A percentile compares a stretch with the other conserved stretches of the same genome.
Evolutionary conservation across 2,888 invertebrate genomes (phyloP).

Genomic region (Gerris lacustris): DNA sequence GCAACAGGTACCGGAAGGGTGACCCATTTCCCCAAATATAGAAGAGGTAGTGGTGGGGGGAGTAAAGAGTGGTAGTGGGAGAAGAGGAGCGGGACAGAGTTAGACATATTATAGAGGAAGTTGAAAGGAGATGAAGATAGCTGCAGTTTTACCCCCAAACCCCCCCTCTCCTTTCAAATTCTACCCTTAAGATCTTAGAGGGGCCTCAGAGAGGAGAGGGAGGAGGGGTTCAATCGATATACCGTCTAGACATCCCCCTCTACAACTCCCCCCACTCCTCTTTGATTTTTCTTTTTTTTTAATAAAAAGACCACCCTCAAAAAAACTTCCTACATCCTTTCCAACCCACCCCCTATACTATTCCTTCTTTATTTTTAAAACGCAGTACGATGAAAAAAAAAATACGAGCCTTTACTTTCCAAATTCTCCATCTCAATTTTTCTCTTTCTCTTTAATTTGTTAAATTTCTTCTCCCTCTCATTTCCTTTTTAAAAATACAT

Average conservation of each 20-base stretch:
- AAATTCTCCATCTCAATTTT: no score
- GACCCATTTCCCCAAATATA: conserved; percentile 2
- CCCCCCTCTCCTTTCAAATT: background rate
- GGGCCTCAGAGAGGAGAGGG: background rate
- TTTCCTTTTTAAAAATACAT: no score
- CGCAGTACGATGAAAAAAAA: no score
- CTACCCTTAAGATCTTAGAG: background rate
- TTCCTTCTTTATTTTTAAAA: no score
- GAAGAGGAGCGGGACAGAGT: background rate
- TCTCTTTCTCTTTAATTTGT: no score
- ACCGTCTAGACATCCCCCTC: conserved; percentile 1
- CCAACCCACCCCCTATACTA: no score
- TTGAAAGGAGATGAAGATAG: background rate
- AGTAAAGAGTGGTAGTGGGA: background rate
- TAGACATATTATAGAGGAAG: background rate
- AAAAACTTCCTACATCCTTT: background rate
- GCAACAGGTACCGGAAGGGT: conserved; percentile 2
- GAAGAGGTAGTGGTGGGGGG: background rate
- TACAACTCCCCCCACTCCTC: background rate
- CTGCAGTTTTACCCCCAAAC: background rate
- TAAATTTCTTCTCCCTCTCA: no score
- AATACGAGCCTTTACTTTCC: no score
- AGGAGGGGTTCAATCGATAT: background rate
- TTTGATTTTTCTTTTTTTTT: background rate
- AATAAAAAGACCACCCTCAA: background rate